These are phyloP conservation scores for Xiphophorus couchianus DNA, from an alignment of 2,113 vertebrate species.

Conservation along the genomic window DNA sequence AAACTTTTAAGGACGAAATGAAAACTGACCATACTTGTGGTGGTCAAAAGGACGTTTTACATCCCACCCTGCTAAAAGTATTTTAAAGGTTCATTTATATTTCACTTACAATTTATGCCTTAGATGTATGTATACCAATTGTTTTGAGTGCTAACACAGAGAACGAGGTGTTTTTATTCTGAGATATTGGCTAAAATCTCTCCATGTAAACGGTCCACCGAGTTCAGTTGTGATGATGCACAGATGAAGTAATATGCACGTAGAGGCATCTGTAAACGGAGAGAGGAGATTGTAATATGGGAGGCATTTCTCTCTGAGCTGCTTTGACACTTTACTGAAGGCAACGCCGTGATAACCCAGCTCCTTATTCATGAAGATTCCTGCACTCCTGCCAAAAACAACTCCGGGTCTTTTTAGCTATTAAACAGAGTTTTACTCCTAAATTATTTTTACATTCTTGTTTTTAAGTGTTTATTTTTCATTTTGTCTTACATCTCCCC, in stretches of 20 bases:
- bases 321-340: constrained; percentile 33
- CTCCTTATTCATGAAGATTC: constrained; percentile 44
- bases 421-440: constrained; percentile 47
- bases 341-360: constrained; percentile 43
- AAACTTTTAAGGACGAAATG: too few species aligned
- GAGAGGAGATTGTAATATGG: neutral
- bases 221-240: neutral
- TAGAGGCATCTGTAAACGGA: neutral
- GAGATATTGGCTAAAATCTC: neutral
- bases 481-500: constrained; percentile 27
- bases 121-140: too few species aligned
- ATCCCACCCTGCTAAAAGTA: too few species aligned
- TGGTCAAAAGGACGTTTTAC: too few species aligned
- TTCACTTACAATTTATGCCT: too few species aligned
- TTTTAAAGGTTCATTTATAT: too few species aligned
- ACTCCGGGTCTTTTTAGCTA: constrained; percentile 29
- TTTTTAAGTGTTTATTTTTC: constrained; percentile 53
- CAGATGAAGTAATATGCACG: neutral
- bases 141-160: too few species aligned
- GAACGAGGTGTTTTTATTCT: neutral
- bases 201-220: neutral
- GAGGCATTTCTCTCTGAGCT: constrained; percentile 22
- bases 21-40: too few species aligned
- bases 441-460: constrained; percentile 52
- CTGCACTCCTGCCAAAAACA: constrained; percentile 58